Evolutionary conservation across 2,797 vertebrate genomes (phyloP).

Genomic region (Channallabes apus): DNA sequence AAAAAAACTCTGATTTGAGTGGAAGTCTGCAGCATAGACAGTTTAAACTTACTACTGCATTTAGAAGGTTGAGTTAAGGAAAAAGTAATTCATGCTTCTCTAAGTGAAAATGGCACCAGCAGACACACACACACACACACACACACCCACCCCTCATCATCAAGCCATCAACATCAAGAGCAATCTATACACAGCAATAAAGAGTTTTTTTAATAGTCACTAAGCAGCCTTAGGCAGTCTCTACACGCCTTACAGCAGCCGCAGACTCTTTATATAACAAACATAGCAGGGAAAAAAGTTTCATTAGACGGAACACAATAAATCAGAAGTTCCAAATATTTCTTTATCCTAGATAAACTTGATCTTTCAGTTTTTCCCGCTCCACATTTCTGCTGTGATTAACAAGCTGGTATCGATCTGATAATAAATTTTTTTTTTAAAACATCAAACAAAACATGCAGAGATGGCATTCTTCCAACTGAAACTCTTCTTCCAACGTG

Average conservation of each 20-base stretch:
- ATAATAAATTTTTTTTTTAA: too few species aligned
- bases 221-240: background rate
- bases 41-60: background rate
- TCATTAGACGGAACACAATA: background rate
- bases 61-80: background rate
- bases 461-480: background rate
- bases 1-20: too few species aligned
- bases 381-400: background rate
- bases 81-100: background rate
- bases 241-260: background rate
- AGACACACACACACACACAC: too few species aligned
- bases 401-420: background rate
- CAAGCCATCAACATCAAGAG: background rate
- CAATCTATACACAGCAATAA: background rate
- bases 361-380: background rate
- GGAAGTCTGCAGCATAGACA: too few species aligned
- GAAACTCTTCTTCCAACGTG: background rate
- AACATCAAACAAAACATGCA: too few species aligned
- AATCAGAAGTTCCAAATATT: background rate
- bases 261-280: too few species aligned
- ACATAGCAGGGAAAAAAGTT: background rate
- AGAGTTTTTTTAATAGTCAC: background rate
- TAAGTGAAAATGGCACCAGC: background rate
- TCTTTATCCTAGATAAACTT: background rate
- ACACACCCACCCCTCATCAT: background rate